These are phyloP conservation scores for Eupeodes latifasciatus DNA, from an alignment of 2,888 invertebrate genomes.

Conservation along the genomic window DNA sequence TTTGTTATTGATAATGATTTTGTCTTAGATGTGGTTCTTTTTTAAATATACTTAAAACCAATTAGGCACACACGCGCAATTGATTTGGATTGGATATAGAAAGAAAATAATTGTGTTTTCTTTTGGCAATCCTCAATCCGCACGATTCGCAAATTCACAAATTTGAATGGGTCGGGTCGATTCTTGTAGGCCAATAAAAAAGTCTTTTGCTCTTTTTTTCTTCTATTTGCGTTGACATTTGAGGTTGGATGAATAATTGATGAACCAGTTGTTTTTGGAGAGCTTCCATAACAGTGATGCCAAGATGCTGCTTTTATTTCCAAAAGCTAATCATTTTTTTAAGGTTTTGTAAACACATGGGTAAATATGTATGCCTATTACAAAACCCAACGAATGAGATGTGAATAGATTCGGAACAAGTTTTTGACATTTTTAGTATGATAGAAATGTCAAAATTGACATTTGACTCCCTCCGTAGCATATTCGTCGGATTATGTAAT, in stretches of 20 bases:
- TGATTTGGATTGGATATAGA: not conserved
- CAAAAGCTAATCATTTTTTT: too few relatives aligned
- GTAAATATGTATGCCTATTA: too few relatives aligned
- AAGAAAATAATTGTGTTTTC: conserved; percentile 39
- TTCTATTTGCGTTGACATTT: conserved; percentile 36
- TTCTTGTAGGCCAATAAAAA: conserved; percentile 53
- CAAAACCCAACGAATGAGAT: too few relatives aligned
- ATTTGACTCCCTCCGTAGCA: too few relatives aligned
- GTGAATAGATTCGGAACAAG: too few relatives aligned
- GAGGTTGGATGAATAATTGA: not conserved
- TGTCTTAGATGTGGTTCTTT: not conserved
- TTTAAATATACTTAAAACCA: conserved; percentile 18
- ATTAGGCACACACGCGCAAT: conserved; percentile 33
- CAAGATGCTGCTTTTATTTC: not conserved
- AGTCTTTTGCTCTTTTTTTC: not conserved
- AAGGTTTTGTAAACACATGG: too few relatives aligned
- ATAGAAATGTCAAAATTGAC: too few relatives aligned
- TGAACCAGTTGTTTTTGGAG: not conserved
- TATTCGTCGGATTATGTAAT: too few relatives aligned
- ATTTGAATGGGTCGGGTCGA: conserved; percentile 68
- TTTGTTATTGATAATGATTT: conserved; percentile 36
- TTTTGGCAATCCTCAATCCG: conserved; percentile 26
- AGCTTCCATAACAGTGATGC: not conserved
- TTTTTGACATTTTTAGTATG: too few relatives aligned
- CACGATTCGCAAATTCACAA: conserved; percentile 38